phyloP scores from a whole-genome alignment of 2,113 vertebrate genomes.

The Podarcis muralis region DNA sequence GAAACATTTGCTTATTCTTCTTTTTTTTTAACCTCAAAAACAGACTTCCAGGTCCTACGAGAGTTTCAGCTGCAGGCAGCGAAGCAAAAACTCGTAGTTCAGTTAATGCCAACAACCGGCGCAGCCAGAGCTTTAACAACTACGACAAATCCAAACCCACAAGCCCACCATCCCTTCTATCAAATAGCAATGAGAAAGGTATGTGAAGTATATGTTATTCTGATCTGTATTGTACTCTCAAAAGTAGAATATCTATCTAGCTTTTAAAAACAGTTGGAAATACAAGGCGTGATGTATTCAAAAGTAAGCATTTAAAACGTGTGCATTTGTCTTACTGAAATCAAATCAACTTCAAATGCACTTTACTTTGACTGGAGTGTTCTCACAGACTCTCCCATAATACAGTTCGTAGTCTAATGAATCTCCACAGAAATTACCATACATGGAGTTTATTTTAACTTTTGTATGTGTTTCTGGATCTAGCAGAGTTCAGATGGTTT shows the following conservation, averaged over 20 bases:
- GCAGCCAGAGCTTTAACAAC: slow-evolving; percentile 94
- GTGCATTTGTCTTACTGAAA: neutral
- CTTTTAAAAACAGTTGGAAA: neutral
- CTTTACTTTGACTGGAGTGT: neutral
- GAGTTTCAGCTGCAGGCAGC: slow-evolving; percentile 87
- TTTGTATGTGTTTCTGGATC: neutral
- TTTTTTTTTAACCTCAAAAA: slow-evolving; percentile 13
- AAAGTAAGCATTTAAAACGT: neutral
- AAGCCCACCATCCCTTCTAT: slow-evolving; percentile 69
- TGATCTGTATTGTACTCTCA: neutral
- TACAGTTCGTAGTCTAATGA: neutral
- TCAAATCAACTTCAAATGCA: neutral
- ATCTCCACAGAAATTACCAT: neutral
- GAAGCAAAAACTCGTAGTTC: slow-evolving; percentile 86
- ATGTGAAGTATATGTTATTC: slow-evolving; percentile 33
- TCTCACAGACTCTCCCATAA: neutral
- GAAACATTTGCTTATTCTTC: slow-evolving; percentile 40
- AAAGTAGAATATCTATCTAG: neutral
- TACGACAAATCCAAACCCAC: slow-evolving; percentile 90
- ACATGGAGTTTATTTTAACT: neutral
- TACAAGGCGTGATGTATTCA: neutral
- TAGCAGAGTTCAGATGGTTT: neutral
- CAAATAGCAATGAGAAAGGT: slow-evolving; percentile 84
- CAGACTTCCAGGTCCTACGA: slow-evolving; percentile 94
- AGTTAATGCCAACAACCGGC: slow-evolving; percentile 84